A percentile compares a stretch with the other conserved stretches of the same genome.
Evolutionary conservation across 2,797 vertebrate genomes (phyloP).

Genomic region (Cephalopachus bancanus): DNA sequence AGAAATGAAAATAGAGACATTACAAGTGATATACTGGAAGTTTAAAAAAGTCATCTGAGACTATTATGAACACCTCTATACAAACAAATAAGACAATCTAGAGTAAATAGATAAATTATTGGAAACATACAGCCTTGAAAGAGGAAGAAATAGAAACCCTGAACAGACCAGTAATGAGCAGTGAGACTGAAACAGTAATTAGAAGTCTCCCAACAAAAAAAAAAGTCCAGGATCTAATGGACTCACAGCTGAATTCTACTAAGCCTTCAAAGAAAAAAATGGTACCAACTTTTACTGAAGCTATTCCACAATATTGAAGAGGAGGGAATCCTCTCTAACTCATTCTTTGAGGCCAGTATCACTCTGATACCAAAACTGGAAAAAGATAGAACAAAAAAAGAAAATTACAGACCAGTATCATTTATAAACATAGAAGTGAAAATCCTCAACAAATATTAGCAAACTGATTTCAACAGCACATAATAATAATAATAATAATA

Average conservation of each 20-base stretch:
- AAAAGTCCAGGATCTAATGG: neutral
- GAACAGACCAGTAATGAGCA: too few species aligned
- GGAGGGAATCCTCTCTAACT: neutral
- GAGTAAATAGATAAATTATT: too few species aligned
- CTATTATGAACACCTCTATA: too few species aligned
- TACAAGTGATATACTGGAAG: too few species aligned
- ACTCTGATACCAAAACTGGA: neutral
- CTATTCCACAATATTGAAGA: neutral
- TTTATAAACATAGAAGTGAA: neutral
- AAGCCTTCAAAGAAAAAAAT: neutral
- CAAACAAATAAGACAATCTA: too few species aligned
- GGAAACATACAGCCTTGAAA: too few species aligned
- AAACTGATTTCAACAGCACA: neutral
- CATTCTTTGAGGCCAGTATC: neutral
- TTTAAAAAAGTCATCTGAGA: too few species aligned
- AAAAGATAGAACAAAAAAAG: neutral
- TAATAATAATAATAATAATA: neutral
- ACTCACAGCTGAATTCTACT: neutral
- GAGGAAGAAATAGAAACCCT: too few species aligned
- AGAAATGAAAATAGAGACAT: too few species aligned
- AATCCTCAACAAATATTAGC: neutral
- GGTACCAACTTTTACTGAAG: neutral
- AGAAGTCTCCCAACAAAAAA: neutral
- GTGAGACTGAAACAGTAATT: too few species aligned
- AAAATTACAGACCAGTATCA: neutral